phyloP scores from a whole-genome alignment of 2,888 invertebrate species.

The Cephus rjabovi region DNA sequence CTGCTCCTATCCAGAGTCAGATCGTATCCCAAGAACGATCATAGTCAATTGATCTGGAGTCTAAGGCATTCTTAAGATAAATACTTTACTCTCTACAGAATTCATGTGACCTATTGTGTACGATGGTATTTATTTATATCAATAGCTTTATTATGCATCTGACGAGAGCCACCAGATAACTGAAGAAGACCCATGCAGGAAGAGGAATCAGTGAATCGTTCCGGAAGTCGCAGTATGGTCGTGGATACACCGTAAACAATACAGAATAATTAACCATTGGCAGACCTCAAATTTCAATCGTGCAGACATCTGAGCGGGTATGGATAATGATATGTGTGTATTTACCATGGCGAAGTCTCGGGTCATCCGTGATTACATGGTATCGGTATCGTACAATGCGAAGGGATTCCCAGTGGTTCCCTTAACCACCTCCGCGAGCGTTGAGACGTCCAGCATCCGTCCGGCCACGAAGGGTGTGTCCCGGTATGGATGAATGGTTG shows the following conservation, averaged over 20 bases:
- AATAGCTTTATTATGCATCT: neutral
- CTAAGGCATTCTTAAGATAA: neutral
- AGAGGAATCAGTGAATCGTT: neutral
- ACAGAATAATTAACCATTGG: constrained; percentile 45
- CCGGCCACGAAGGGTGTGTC: constrained; percentile 46
- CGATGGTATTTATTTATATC: neutral
- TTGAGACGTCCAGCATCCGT: constrained; percentile 19
- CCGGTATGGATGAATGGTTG: constrained; percentile 24
- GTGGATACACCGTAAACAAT: constrained; percentile 22
- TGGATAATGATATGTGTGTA: constrained; percentile 58
- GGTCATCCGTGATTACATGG: constrained; percentile 54
- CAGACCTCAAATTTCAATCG: constrained; percentile 39
- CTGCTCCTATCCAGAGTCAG: neutral
- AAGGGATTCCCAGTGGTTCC: constrained; percentile 29
- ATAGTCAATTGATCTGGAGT: neutral
- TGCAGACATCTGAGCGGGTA: constrained; percentile 24
- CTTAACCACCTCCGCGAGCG: constrained; percentile 26
- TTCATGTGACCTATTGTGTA: neutral
- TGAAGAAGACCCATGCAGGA: neutral
- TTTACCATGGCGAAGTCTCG: constrained; percentile 54
- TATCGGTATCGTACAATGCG: constrained; percentile 58
- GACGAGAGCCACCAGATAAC: neutral
- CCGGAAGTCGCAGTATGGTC: neutral
- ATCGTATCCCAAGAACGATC: neutral
- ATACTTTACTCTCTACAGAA: neutral